A percentile compares a stretch with the other conserved stretches of the same genome.
Conservation (phyloP, 2,797 vertebrate genomes). For the Pagetopsis macropterus region DNA sequence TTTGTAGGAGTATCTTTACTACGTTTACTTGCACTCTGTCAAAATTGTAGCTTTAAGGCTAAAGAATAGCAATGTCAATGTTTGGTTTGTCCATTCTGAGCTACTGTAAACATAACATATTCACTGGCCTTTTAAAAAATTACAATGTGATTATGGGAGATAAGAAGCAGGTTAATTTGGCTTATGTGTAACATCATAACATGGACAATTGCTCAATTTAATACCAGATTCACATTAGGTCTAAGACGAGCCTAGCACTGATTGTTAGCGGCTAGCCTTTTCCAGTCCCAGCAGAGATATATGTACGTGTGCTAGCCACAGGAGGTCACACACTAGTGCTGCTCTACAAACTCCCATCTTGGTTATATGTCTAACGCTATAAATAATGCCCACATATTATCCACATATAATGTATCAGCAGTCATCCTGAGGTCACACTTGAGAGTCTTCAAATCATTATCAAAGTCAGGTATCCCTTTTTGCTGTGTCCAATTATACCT, state of each 20-base stretch:
- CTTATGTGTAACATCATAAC: neutral
- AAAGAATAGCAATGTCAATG: too few relatives aligned
- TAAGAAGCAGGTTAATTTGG: neutral
- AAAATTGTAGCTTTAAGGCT: too few relatives aligned
- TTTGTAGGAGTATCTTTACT: too few relatives aligned
- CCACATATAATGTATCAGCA: slow-evolving; percentile 60
- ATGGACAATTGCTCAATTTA: slow-evolving; percentile 26
- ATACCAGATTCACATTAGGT: slow-evolving; percentile 47
- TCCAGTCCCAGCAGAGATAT: slow-evolving; percentile 48
- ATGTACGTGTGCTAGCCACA: slow-evolving; percentile 35
- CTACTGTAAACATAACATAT: too few relatives aligned
- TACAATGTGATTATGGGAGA: neutral
- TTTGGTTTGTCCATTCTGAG: too few relatives aligned
- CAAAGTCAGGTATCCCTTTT: slow-evolving; percentile 52
- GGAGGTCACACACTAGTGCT: slow-evolving; percentile 51
- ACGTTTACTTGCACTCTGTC: too few relatives aligned
- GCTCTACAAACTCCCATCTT: slow-evolving; percentile 54
- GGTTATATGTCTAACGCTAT: slow-evolving; percentile 66
- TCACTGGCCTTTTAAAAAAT: neutral
- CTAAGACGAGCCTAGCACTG: slow-evolving; percentile 51
- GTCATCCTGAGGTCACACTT: slow-evolving; percentile 67
- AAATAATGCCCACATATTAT: slow-evolving; percentile 73
- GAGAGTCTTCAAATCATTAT: slow-evolving; percentile 65
- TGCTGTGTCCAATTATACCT: slow-evolving; percentile 52
- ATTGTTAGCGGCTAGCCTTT: slow-evolving; percentile 70